Evolutionary conservation across 1,140 invertebrate genomes (phyloP), one percentile per base, ranked within the genome.

Genomic region (Melipona quadrifasciata): DNA sequence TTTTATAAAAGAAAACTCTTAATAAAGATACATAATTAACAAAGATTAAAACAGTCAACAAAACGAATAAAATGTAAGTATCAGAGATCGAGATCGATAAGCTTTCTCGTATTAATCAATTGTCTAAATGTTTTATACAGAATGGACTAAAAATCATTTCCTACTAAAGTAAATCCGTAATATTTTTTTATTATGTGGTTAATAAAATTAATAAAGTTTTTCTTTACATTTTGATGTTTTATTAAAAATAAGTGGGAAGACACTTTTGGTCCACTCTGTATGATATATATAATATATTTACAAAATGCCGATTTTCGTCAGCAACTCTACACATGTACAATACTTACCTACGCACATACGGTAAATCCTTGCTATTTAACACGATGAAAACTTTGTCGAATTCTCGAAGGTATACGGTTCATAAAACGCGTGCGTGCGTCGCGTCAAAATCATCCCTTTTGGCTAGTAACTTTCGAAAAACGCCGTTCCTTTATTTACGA

Each of bases 401-500:
- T 31, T 31, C 71, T 57, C 70, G n/a, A 55, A 55, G 80, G 79
- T 51, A 81, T 74, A 64, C 57, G 57, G 67, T 75, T 82, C 80
- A 47, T 75, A 76, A 65, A 75, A 81, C 57, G 19, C 19, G 51
- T 61, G 55, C 53, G 12, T 61, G 34, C 47, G 71, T 14, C n/a
- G 61, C 73, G 55, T 81, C 64, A 73, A 73, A 81, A 73, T 81
- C 79, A 81, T 47, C 73, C 80, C 31, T 31, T n/a, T n/a, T 12
- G 64, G 34, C 53, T 67, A 76, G 73, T 76, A 82, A 76, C 80
- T 68, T 82, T 70, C 47, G 55, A 39, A 79, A 79, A 84, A 78
- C 53, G 67, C 27, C 55, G 65, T 53, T 64, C 67, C 82, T 84
- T 79, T 78, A 84, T 78, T 78, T 79, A 78, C 82, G 82, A 83